Percentiles rank a stretch among this genome's conserved stretches.
Evolutionary conservation across 2,888 invertebrate species (phyloP).

Genomic region (Brenthis daphne): DNA sequence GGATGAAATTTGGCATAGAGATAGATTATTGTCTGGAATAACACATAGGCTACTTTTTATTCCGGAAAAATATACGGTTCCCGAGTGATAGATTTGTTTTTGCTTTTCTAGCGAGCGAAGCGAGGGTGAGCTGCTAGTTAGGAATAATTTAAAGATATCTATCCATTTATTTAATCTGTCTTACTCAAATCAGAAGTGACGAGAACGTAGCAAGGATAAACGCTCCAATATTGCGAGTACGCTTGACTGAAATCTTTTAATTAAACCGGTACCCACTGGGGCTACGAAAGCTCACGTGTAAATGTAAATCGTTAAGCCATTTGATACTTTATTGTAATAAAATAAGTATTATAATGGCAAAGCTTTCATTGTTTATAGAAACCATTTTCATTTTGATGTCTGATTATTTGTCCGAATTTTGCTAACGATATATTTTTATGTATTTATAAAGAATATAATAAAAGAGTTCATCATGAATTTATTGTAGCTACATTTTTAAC

Average conservation of each 20-base stretch:
- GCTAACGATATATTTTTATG: constrained; percentile 8
- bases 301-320: constrained; percentile 32
- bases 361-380: not conserved
- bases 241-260: constrained; percentile 78
- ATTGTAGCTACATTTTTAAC: too few relatives aligned
- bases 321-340: constrained; percentile 19
- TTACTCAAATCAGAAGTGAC: constrained; percentile 49
- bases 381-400: constrained; percentile 18
- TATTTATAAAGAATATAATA: not conserved
- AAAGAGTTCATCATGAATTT: too few relatives aligned
- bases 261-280: constrained; percentile 57
- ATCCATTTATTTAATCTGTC: constrained; percentile 34
- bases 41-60: too few relatives aligned
- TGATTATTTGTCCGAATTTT: constrained; percentile 24
- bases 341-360: constrained; percentile 9
- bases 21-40: too few relatives aligned
- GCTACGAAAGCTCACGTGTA: constrained; percentile 34
- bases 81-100: too few relatives aligned
- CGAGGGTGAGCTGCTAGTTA: too few relatives aligned
- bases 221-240: constrained; percentile 70
- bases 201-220: constrained; percentile 56
- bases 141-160: constrained; percentile 15
- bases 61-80: too few relatives aligned
- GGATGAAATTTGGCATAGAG: too few relatives aligned
- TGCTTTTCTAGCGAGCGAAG: too few relatives aligned